Conservation (phyloP, 2,113 vertebrate genomes). For the Limnothrissa miodon region DNA sequence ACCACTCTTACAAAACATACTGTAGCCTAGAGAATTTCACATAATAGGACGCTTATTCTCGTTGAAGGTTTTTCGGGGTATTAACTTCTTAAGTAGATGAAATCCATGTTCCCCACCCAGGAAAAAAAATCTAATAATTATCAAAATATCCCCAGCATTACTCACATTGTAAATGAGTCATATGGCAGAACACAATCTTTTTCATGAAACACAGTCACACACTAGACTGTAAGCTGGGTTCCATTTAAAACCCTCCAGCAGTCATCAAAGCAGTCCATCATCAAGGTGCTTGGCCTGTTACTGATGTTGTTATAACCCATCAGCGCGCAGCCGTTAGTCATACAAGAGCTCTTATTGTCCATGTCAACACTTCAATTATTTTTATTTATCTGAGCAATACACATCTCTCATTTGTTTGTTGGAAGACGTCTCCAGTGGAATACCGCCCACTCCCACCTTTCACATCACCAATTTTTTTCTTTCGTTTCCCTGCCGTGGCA, state of each 20-base stretch:
- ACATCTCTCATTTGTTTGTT: neutral
- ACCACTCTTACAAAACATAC: neutral
- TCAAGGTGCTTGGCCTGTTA: neutral
- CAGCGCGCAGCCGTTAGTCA: neutral
- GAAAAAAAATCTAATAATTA: neutral
- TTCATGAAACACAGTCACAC: neutral
- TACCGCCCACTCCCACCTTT: slow-evolving; percentile 2
- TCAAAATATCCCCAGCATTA: neutral
- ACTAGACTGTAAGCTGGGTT: neutral
- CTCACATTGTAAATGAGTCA: neutral
- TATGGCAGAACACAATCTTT: neutral
- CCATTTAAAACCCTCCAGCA: neutral
- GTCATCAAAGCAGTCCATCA: slow-evolving; percentile 3
- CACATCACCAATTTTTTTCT: neutral
- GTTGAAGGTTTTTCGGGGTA: neutral
- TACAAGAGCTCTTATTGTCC: neutral
- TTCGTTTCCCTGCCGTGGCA: neutral
- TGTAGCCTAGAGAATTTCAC: neutral
- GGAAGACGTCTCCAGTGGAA: neutral
- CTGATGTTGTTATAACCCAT: neutral
- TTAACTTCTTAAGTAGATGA: neutral
- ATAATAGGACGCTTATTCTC: neutral
- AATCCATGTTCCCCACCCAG: neutral
- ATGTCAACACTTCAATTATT: slow-evolving; percentile 8
- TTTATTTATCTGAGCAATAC: neutral